These are phyloP conservation scores for Archaeoteleia sp. DNA, from an alignment of 2,888 invertebrate species.

Conservation along the genomic window DNA sequence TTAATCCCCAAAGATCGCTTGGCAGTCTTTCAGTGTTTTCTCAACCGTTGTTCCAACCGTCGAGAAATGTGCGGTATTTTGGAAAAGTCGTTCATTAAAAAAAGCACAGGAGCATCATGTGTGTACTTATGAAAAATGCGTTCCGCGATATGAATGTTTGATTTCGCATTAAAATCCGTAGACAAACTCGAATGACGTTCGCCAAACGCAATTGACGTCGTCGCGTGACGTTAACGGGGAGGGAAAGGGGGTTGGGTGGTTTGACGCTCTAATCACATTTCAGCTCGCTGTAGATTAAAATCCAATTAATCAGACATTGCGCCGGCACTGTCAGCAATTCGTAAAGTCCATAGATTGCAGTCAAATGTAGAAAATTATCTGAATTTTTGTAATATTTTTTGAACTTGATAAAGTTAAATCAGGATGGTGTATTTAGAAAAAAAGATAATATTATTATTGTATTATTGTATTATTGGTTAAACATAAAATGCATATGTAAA, in stretches of 20 bases:
- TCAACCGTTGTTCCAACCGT: constrained; percentile 51
- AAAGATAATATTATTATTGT: too few species aligned
- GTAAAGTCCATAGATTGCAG: neutral
- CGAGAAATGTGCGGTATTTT: constrained; percentile 26
- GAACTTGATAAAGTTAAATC: too few species aligned
- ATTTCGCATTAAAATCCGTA: constrained; percentile 1
- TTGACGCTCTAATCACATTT: constrained; percentile 4
- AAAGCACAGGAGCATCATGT: constrained; percentile 7
- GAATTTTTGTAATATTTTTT: too few species aligned
- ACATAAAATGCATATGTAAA: too few species aligned
- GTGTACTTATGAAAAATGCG: neutral
- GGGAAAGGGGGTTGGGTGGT: neutral
- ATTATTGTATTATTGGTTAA: too few species aligned
- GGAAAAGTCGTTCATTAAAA: constrained; percentile 5
- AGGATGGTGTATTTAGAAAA: too few species aligned
- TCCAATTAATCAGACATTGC: constrained; percentile 1
- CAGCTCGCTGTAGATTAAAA: neutral
- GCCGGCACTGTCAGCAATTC: neutral
- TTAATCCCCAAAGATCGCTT: constrained; percentile 69
- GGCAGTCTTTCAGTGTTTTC: constrained; percentile 65
- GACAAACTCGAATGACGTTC: neutral
- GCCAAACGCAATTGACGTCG: constrained; percentile 4
- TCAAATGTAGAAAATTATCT: too few species aligned
- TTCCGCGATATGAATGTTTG: neutral
- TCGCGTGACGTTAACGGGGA: constrained; percentile 1